These are phyloP conservation scores for Podarcis cretensis DNA, from an alignment of 2,113 vertebrate genomes.

Conservation along the genomic window DNA sequence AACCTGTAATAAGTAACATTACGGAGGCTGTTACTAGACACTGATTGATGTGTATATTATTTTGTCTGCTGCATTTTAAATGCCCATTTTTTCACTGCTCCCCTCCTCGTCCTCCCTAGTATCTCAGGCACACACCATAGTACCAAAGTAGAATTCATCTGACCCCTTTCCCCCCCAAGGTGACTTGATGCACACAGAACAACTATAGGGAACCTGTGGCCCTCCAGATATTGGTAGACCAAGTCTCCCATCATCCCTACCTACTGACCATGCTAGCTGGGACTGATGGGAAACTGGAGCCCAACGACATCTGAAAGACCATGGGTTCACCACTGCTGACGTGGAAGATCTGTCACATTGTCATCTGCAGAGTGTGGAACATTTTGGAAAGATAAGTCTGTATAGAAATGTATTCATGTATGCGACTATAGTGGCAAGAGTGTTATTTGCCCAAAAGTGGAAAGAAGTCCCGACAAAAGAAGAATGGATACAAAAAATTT, in stretches of 20 bases:
- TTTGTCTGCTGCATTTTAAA: slow-evolving; percentile 70
- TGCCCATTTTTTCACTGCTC: not conserved
- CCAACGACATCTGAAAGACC: too few species aligned
- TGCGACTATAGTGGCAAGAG: not conserved
- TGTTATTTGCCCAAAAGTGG: too few species aligned
- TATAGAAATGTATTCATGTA: not conserved
- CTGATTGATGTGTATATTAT: slow-evolving; percentile 68
- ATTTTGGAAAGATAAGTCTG: slow-evolving; percentile 49
- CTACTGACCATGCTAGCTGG: too few species aligned
- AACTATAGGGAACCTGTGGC: not conserved
- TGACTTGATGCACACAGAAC: slow-evolving; percentile 46
- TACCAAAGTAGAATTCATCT: slow-evolving; percentile 54
- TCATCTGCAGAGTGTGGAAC: slow-evolving; percentile 31
- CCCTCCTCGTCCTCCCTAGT: slow-evolving; percentile 36
- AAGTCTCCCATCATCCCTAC: too few species aligned
- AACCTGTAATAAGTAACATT: slow-evolving; percentile 73
- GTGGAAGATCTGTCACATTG: slow-evolving; percentile 10
- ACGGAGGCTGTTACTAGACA: slow-evolving; percentile 64
- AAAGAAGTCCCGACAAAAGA: too few species aligned
- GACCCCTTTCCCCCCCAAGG: slow-evolving; percentile 62
- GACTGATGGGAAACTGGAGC: too few species aligned
- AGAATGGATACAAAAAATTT: too few species aligned
- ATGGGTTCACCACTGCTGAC: too few species aligned
- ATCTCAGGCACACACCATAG: not conserved
- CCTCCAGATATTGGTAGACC: not conserved